Evolutionary conservation across 2,888 invertebrate genomes (phyloP), one percentile per base, ranked within the genome.

Genomic region (Ferrisia virgata): DNA sequence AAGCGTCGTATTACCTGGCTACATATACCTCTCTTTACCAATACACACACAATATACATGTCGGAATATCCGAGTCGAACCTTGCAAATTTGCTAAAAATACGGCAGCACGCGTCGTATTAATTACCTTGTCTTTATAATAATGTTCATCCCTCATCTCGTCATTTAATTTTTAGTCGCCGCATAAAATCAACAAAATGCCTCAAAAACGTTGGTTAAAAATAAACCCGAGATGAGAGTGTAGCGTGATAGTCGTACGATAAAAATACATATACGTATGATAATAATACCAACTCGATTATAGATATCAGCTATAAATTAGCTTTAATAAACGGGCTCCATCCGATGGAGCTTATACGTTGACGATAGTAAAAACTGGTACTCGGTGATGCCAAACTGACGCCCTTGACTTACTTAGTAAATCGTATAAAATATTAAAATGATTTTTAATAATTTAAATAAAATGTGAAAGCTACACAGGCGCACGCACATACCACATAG

Each of bases 391-490:
- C 53, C 64, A 28, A 64, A 64, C 64, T 64, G 28, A 64, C 64
- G 64, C 28, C 64, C 64, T 64, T 64, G 64, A 64, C 64, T 64
- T 15, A 64, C 64, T 64, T 64, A 25, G 15, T 28, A 28, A 64
- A 64, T 64, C 64, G 64, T 28, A 28, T 64, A 64, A 64, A 64
- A 28, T 64, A 64, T 64, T 64, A 64, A 64, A 64, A 64, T 64
- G 28, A 64, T 64, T 64, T 64, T 64, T 28, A 28, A 28, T 64
- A 64, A 64, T 64, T 64, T 64, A 15, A 64, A 64, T 64, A 64
- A 64, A 64, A 64, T 64, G 64, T 64, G 64, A 64, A 64, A 64
- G 64, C 53, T 53, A 53, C 64, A 64, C 64, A 8, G 39, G 39
- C 28, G 25, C 28, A 53, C 53, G 53, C 53, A 53, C 53, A 53